phyloP scores from a whole-genome alignment of 2,888 invertebrate species.

The Lagria hirta region DNA sequence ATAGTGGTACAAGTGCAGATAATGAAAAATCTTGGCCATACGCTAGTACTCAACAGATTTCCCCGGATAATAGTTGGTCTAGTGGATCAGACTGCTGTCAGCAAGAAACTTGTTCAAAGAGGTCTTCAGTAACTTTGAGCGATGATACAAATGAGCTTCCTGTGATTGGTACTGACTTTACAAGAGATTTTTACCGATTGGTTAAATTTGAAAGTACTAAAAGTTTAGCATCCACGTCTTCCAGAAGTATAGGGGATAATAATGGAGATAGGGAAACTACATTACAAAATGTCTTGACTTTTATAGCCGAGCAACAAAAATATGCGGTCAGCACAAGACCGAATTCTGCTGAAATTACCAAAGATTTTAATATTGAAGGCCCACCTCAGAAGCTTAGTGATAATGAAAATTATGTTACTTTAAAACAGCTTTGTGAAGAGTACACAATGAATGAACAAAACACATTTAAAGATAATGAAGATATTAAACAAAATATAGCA shows the following conservation, averaged over 20 bases:
- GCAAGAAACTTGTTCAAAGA: constrained; percentile 64
- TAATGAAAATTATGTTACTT: constrained; percentile 52
- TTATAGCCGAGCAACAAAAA: constrained; percentile 76
- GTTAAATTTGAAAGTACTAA: constrained; percentile 81
- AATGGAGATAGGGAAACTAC: constrained; percentile 68
- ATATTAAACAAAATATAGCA: constrained; percentile 48
- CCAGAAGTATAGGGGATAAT: constrained; percentile 64
- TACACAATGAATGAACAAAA: constrained; percentile 41
- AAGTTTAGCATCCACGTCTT: constrained; percentile 74
- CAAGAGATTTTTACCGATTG: constrained; percentile 72
- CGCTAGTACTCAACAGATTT: constrained; percentile 52
- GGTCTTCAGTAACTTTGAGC: constrained; percentile 69
- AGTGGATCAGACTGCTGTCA: constrained; percentile 56
- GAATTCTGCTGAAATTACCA: constrained; percentile 55
- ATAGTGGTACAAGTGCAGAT: constrained; percentile 52
- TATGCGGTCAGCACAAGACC: constrained; percentile 64
- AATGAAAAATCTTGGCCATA: constrained; percentile 68
- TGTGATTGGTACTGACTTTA: constrained; percentile 72
- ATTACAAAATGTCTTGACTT: constrained; percentile 71
- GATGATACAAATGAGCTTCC: constrained; percentile 67
- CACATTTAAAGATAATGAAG: constrained; percentile 32
- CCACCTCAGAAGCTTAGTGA: constrained; percentile 48
- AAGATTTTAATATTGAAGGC: constrained; percentile 59
- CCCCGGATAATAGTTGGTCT: constrained; percentile 63
- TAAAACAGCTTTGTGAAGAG: constrained; percentile 51